Evolutionary conservation across 2,797 vertebrate species (phyloP).

Genomic region (Sternarchorhynchus goeldii): DNA sequence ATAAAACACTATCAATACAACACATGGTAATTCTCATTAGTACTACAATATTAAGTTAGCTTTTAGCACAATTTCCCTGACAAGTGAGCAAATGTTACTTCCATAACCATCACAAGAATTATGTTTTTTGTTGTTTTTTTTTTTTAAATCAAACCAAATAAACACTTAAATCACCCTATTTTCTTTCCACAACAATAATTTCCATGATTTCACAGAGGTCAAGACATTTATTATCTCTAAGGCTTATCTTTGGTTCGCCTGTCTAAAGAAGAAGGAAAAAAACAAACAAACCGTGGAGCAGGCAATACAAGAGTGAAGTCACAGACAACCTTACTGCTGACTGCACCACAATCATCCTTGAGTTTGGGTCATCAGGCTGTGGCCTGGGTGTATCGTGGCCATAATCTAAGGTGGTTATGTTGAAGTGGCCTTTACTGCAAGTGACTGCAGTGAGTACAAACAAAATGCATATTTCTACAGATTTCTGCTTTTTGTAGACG

Average conservation of each 20-base stretch:
- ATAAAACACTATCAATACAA: conserved; percentile 94
- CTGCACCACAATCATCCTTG: conserved; percentile 12
- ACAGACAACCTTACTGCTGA: conserved; percentile 18
- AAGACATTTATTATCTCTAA: conserved; percentile 78
- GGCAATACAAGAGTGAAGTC: conserved; percentile 42
- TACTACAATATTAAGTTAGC: conserved; percentile 90
- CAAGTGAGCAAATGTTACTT: conserved; percentile 91
- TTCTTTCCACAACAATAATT: conserved; percentile 55
- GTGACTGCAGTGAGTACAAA: conserved; percentile 37
- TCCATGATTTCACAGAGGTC: conserved; percentile 69
- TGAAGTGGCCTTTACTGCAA: conserved; percentile 29
- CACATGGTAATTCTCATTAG: conserved; percentile 86
- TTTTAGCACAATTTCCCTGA: conserved; percentile 98
- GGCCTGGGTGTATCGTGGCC: conserved; percentile 16
- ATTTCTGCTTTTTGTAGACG: not conserved
- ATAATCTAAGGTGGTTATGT: conserved; percentile 22
- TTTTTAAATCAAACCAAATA: conserved; percentile 60
- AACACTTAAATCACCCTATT: conserved; percentile 14
- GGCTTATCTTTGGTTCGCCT: conserved; percentile 99
- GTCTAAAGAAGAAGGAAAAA: conserved; percentile 61
- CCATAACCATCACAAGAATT: conserved; percentile 81
- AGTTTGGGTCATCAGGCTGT: conserved; percentile 28
- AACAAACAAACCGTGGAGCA: conserved; percentile 66
- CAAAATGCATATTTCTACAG: conserved; percentile 39
- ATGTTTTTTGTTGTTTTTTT: conserved; percentile 50